Evolutionary conservation across 92 coral and sea anemone genomes (phyloP).

Genomic region (Porites divaricata): DNA sequence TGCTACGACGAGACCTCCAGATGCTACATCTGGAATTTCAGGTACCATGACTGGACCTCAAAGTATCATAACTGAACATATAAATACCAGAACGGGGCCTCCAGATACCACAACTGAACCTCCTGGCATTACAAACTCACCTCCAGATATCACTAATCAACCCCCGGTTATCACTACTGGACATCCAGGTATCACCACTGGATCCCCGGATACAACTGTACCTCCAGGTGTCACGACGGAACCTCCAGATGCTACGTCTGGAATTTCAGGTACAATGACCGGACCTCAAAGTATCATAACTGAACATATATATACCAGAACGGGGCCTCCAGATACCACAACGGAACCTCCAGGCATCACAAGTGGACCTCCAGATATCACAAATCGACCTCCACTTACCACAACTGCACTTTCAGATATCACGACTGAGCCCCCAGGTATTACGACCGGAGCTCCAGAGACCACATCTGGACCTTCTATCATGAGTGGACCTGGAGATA

Average conservation of each 20-base stretch:
- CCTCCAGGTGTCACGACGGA: too few species aligned
- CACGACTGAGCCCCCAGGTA: neutral
- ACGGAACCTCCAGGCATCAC: neutral
- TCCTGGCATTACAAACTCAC: too few species aligned
- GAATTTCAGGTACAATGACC: too few species aligned
- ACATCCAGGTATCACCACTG: too few species aligned
- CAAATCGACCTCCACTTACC: neutral
- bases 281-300: too few species aligned
- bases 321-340: too few species aligned
- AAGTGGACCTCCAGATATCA: neutral
- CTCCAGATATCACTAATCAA: too few species aligned
- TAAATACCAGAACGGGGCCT: neutral
- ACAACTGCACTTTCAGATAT: neutral
- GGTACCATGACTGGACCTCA: constrained; percentile 10
- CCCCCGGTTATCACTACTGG: too few species aligned
- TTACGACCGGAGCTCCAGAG: neutral
- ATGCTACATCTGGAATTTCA: neutral
- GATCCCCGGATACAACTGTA: too few species aligned
- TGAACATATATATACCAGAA: too few species aligned
- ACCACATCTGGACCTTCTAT: neutral
- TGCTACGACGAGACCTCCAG: neutral
- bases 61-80: neutral
- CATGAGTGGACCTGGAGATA: neutral
- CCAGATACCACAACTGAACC: neutral
- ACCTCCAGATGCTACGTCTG: too few species aligned